Percentiles rank a stretch among this genome's conserved stretches.
These are phyloP conservation scores for Troides oblongomaculatus DNA, from an alignment of 2,888 invertebrate species.

Conservation along the genomic window DNA sequence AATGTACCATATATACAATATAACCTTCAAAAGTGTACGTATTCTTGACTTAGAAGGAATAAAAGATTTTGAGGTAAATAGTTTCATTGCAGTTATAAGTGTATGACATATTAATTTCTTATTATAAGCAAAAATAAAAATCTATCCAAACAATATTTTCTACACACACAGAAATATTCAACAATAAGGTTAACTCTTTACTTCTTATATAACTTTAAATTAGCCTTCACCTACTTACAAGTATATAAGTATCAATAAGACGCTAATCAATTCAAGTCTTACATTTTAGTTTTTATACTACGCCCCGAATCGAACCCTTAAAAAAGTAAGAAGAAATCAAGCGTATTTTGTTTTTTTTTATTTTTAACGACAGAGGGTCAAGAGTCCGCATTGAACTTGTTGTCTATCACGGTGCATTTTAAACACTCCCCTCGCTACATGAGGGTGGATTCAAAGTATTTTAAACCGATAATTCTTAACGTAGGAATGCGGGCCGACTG, in stretches of 20 bases:
- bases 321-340: not conserved
- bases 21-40: no score
- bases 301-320: not conserved
- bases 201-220: not conserved
- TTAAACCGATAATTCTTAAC: constrained; percentile 71
- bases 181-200: no score
- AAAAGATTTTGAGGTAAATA: no score
- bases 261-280: not conserved
- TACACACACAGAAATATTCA: no score
- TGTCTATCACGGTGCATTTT: constrained; percentile 63
- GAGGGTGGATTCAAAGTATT: constrained; percentile 78
- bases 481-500: constrained; percentile 73
- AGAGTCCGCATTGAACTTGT: constrained; percentile 45
- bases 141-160: no score
- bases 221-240: not conserved
- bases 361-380: constrained; percentile 17
- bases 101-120: no score
- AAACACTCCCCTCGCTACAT: constrained; percentile 68
- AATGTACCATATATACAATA: no score
- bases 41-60: no score
- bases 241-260: not conserved
- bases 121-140: no score
- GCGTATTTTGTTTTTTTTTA: constrained; percentile 16
- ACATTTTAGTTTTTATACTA: not conserved
- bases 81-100: no score